These are phyloP conservation scores for Protaetia brevitarsis DNA, from an alignment of 1,140 invertebrate species.

Conservation along the genomic window DNA sequence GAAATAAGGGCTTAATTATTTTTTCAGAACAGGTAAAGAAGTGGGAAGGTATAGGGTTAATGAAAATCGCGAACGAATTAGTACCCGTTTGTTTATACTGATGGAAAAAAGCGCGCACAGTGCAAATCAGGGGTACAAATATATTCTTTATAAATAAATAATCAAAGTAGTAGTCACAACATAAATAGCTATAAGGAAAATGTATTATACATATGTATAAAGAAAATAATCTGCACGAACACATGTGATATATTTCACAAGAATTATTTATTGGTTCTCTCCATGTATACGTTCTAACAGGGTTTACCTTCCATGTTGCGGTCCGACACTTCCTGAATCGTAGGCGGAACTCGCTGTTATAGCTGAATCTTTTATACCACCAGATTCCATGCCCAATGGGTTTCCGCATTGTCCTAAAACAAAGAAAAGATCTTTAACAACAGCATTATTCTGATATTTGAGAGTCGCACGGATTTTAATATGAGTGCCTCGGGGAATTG, in stretches of 20 bases:
- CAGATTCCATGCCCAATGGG: conserved; percentile 72
- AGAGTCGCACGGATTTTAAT: not conserved
- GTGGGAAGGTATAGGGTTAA: too few species aligned
- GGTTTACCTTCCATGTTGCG: conserved; percentile 50
- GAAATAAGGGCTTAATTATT: not conserved
- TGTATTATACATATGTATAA: too few species aligned
- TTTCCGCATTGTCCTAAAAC: conserved; percentile 59
- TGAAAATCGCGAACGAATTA: too few species aligned
- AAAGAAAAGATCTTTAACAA: conserved; percentile 24
- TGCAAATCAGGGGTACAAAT: too few species aligned
- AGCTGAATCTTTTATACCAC: conserved; percentile 64
- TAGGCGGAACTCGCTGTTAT: conserved; percentile 73
- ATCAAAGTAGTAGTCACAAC: too few species aligned
- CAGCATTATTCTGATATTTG: not conserved
- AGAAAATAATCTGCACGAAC: too few species aligned
- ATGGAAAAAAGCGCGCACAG: too few species aligned
- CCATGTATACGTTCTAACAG: not conserved
- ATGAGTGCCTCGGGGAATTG: not conserved
- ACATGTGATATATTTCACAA: too few species aligned
- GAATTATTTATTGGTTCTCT: too few species aligned
- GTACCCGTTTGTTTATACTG: too few species aligned
- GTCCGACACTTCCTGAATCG: conserved; percentile 69
- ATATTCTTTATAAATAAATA: too few species aligned
- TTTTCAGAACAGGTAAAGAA: not conserved
- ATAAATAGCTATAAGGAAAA: too few species aligned